Base-by-base conservation (phyloP, 2,113 vertebrate species). In the Cichladusa arquata region DNA sequence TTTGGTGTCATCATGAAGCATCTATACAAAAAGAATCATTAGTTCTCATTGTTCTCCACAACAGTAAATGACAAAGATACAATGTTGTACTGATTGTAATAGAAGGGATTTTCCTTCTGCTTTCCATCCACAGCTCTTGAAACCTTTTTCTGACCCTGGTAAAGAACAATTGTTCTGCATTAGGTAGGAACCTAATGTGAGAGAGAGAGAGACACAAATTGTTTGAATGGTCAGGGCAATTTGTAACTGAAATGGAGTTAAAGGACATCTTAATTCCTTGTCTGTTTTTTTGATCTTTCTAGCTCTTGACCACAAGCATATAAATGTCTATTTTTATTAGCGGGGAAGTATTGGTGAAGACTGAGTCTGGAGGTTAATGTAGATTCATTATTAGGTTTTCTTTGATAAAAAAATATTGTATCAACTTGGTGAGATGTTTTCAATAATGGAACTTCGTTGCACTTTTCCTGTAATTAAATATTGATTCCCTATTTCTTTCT, bases 381-480 rank as follows among this genome's bases (percentile, higher is more conserved):
- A 81, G 28, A 48, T 84, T 51, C 91, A 14, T 86, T 92, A 83
- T 86, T 93, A 81, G n/a, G 31, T 90, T 96, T 92, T 78, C 26
- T 90, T 71, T 80, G 33, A 67, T 96, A 92, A 74, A 93, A 93
- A 84, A 48, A n/a, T 74, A 73, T 61, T 42, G 31, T 72, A 86
- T 86, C 56, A 88, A 7, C 60, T 83, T 51, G 36, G 31, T 67
- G 85, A 96, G 82, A 67, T 70, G 11, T 78, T 94, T 90, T 83
- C 80, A 65, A 54, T 86, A 93, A 57, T 34, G 57, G 33, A 83
- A 84, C 77, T 88, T 84, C 36, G 64, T 17, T 79, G 57, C 44
- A 38, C 23, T 84, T 93, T 28, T 90, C 42, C 45, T 81, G 20
- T 94, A 84, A 94, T 90, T 93, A 90, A 86, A 85, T 93, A 96